Evolutionary conservation across 2,797 vertebrate genomes (phyloP).

Genomic region (Sebastes minor): DNA sequence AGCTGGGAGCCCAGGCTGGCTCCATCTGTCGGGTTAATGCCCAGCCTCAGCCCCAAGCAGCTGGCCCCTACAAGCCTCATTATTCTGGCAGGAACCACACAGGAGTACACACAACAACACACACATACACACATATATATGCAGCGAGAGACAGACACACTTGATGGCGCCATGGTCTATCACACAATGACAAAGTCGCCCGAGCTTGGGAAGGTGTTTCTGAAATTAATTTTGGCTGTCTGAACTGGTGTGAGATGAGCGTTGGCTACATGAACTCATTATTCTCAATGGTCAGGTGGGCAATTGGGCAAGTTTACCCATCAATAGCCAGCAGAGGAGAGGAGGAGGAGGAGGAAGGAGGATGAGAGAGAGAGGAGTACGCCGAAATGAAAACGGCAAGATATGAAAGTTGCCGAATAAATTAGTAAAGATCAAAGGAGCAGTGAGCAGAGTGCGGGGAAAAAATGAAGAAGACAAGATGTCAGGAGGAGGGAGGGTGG

Average conservation of each 20-base stretch:
- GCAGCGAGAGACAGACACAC: conserved; percentile 37
- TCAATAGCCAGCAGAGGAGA: background rate
- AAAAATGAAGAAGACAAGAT: background rate
- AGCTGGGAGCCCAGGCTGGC: conserved; percentile 74
- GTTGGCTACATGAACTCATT: conserved; percentile 53
- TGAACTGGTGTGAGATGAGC: conserved; percentile 50
- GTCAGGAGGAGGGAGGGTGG: background rate
- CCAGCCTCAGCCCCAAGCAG: conserved; percentile 81
- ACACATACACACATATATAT: conserved; percentile 36
- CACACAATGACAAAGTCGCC: conserved; percentile 58
- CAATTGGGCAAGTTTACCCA: conserved; percentile 20
- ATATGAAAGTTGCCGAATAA: background rate
- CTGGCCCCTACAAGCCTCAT: conserved; percentile 82
- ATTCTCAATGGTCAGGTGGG: conserved; percentile 51
- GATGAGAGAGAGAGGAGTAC: background rate
- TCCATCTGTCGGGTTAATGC: conserved; percentile 87
- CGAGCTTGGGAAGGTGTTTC: conserved; percentile 63
- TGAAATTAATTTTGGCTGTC: conserved; percentile 64
- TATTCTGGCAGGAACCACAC: conserved; percentile 70
- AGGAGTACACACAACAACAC: conserved; percentile 32
- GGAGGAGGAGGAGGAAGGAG: background rate
- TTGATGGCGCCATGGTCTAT: conserved; percentile 57
- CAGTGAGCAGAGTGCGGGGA: background rate
- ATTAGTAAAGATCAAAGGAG: conserved; percentile 26
- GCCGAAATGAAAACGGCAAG: background rate